These are phyloP conservation scores for Manacus vitellinus DNA, from an alignment of 2,113 vertebrate species.

Conservation along the genomic window DNA sequence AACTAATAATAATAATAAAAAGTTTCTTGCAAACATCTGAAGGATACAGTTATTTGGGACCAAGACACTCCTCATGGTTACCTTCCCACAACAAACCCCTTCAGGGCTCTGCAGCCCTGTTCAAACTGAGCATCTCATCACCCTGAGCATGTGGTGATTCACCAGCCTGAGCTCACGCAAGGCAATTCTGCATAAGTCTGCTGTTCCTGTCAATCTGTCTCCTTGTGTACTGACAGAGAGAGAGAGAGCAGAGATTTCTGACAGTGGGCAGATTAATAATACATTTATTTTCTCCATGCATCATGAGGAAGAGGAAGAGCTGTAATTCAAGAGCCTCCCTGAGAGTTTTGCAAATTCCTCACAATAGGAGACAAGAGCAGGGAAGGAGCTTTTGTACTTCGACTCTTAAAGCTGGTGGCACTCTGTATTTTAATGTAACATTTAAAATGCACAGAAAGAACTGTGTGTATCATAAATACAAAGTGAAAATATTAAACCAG, in stretches of 20 bases:
- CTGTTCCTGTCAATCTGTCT: slow-evolving; percentile 39
- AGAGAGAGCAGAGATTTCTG: slow-evolving; percentile 31
- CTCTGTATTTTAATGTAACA: slow-evolving; percentile 34
- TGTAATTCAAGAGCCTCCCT: slow-evolving; percentile 58
- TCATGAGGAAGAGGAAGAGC: slow-evolving; percentile 56
- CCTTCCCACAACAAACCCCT: not conserved
- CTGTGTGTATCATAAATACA: not conserved
- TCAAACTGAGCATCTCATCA: not conserved
- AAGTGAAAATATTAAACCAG: not conserved
- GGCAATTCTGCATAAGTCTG: not conserved
- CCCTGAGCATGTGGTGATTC: not conserved
- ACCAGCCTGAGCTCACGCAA: not conserved
- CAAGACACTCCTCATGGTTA: not conserved
- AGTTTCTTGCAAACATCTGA: not conserved
- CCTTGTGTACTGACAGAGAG: slow-evolving; percentile 9
- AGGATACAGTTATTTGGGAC: not conserved
- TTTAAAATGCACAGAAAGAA: slow-evolving; percentile 1
- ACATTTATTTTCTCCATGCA: slow-evolving; percentile 50
- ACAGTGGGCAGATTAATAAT: slow-evolving; percentile 57
- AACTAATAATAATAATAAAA: not conserved
- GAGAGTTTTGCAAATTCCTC: slow-evolving; percentile 50
- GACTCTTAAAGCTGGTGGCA: not conserved
- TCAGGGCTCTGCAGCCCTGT: not conserved
- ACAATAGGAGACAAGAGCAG: slow-evolving; percentile 11
- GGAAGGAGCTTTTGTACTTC: not conserved